Evolutionary conservation across 2,797 vertebrate species (phyloP).

Genomic region (Valencia hispanica): DNA sequence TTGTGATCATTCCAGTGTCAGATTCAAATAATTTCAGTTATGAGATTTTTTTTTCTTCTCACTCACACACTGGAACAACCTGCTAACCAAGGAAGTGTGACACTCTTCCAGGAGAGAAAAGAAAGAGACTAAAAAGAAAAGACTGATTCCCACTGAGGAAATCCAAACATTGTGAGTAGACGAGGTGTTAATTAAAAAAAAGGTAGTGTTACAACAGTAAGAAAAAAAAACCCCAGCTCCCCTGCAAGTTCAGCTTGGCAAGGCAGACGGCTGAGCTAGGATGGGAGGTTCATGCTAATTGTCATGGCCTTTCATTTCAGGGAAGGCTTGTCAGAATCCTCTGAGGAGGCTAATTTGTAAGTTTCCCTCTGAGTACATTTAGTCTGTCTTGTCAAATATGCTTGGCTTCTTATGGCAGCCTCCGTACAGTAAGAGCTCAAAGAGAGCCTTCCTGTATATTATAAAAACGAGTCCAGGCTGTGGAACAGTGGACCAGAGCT

Average conservation of each 20-base stretch:
- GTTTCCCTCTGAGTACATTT: constrained; percentile 65
- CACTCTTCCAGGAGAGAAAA: constrained; percentile 51
- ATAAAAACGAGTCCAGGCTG: not conserved
- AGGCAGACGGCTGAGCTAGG: constrained; percentile 69
- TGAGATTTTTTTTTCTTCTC: constrained; percentile 12
- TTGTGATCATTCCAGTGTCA: constrained; percentile 38
- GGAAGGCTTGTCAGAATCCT: constrained; percentile 63
- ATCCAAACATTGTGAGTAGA: constrained; percentile 65
- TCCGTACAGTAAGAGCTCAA: constrained; percentile 30
- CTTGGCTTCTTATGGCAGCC: constrained; percentile 3
- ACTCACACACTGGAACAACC: constrained; percentile 49
- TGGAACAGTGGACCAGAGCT: not conserved
- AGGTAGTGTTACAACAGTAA: constrained; percentile 62
- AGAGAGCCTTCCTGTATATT: constrained; percentile 36
- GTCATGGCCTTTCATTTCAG: constrained; percentile 70
- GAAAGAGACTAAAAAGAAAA: constrained; percentile 42
- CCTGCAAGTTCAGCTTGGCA: constrained; percentile 57
- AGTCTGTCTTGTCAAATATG: constrained; percentile 50
- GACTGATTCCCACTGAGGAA: constrained; percentile 63
- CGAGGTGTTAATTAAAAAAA: constrained; percentile 82
- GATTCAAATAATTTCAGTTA: constrained; percentile 44
- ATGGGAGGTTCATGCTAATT: constrained; percentile 72
- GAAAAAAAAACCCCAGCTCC: constrained; percentile 30
- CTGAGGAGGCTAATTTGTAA: constrained; percentile 72
- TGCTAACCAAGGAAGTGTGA: constrained; percentile 77